A percentile compares a stretch with the other conserved stretches of the same genome.
Conservation (phyloP, 2,113 vertebrate genomes). For the Neofelis nebulosa region DNA sequence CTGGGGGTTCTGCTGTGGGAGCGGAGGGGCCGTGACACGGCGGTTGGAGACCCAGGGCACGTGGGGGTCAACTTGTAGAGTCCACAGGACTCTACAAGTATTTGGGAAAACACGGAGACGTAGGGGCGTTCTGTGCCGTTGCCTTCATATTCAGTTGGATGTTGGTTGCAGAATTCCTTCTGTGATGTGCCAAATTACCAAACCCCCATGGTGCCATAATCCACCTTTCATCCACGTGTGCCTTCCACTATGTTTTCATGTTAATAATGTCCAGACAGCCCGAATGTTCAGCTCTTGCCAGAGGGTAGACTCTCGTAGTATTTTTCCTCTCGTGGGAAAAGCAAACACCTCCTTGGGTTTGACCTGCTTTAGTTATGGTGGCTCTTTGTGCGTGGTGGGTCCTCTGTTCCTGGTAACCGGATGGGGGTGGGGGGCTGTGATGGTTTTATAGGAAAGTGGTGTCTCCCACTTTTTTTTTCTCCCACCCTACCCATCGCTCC, state of each 20-base stretch:
- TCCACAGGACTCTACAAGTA: rapidly evolving
- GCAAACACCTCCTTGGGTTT: background rate
- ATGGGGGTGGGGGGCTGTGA: background rate
- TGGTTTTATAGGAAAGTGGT: background rate
- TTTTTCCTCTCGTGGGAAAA: background rate
- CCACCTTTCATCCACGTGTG: background rate
- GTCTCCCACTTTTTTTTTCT: background rate
- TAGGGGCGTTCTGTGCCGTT: background rate
- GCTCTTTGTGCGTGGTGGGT: background rate
- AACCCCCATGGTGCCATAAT: background rate
- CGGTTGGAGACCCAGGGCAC: rapidly evolving
- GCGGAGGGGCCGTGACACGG: rapidly evolving
- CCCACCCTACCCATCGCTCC: background rate
- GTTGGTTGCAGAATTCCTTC: background rate
- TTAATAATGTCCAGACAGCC: rapidly evolving
- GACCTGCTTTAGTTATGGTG: background rate
- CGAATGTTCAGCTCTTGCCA: background rate
- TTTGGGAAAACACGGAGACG: background rate
- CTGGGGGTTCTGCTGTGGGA: background rate
- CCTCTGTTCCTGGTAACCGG: background rate
- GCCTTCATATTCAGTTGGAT: rapidly evolving
- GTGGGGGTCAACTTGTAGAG: too few species aligned
- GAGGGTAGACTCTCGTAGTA: background rate
- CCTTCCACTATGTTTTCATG: background rate
- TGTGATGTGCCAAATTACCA: background rate